Conservation (phyloP, 2,113 vertebrate species). For the Grammomys surdaster region DNA sequence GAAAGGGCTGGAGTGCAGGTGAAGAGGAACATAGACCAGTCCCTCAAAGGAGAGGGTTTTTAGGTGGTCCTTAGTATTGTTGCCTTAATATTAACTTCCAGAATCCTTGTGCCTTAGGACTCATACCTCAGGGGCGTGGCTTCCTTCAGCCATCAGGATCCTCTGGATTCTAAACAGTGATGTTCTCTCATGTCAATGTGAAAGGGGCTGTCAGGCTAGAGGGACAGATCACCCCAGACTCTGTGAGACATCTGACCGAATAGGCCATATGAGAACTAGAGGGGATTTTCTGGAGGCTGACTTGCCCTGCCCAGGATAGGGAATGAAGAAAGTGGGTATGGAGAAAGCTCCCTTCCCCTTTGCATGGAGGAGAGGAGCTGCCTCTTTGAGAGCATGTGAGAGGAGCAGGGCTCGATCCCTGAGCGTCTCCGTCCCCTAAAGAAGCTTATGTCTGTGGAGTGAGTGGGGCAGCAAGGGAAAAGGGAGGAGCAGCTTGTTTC, state of each 20-base stretch:
- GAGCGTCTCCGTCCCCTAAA: not conserved
- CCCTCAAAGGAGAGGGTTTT: not conserved
- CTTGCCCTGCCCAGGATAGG: not conserved
- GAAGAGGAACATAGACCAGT: not conserved
- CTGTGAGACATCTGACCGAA: slow-evolving; percentile 3
- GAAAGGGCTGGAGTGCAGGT: not conserved
- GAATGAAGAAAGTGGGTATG: not conserved
- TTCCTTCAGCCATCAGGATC: not conserved
- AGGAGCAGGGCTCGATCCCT: not conserved
- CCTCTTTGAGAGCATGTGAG: not conserved
- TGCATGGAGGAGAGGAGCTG: not conserved
- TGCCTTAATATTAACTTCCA: not conserved
- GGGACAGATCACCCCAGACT: not conserved
- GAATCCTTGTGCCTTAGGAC: not conserved
- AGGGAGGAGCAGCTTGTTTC: not conserved
- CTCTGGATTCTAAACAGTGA: not conserved
- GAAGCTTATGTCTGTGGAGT: not conserved
- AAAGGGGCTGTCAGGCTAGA: not conserved
- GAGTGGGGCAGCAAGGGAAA: not conserved
- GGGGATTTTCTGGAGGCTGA: not conserved
- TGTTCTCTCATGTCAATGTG: not conserved
- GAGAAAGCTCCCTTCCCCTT: not conserved
- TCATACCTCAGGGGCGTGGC: not conserved
- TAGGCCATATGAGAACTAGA: not conserved
- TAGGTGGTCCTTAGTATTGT: not conserved